Base-by-base conservation (phyloP, 2,113 vertebrate species). In the Malurus elegans region DNA sequence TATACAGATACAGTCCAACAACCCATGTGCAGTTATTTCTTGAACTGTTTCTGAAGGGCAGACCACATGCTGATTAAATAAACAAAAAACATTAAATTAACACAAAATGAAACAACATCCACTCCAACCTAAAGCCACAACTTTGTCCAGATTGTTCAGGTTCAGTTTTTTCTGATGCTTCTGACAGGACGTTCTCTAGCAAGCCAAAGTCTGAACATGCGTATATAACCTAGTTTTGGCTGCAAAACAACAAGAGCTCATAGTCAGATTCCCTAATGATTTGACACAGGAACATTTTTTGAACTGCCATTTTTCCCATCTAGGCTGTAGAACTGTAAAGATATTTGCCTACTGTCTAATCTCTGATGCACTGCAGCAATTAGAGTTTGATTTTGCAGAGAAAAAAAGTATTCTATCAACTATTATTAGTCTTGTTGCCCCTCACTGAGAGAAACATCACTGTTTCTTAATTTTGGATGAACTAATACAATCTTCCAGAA, bases 271-370 rank as follows among this genome's bases (percentile, higher is more conserved):
- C 45, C 36, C 25, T 53, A n/a, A 14, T 70, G 38, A 53, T 76
- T 91, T 90, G 74, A 91, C 58, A 58, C 7, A 56, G 44, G 8
- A 36, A 58, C 31, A 19, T 24, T 56, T 42, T 61, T 81, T 76
- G 70, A 91, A 56, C 58, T 82, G 62, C 70, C 32, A 8, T 89
- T 95, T 71, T 89, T 83, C 72, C 31, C 10, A 16, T 60, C 29
- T 24, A 51, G 79, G 34, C 71, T 90, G 58, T 61, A 86, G 31
- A 71, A 60, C 51, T 72, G 1, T 60, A 53, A 86, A 47, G 50
- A 74, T 12, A 26, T 82, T 76, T 93, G 32, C 45, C 38, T 90
- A 1, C 34, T 94, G 23, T 72, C 60, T 76, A 42, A 66, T 72
- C 31, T 73, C 32, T 42, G 51, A 32, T 28, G 42, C 51, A 26